A percentile compares a stretch with the other conserved stretches of the same genome.
These are phyloP conservation scores for Melierax canorus DNA, from an alignment of 2,113 vertebrate genomes.

Conservation along the genomic window DNA sequence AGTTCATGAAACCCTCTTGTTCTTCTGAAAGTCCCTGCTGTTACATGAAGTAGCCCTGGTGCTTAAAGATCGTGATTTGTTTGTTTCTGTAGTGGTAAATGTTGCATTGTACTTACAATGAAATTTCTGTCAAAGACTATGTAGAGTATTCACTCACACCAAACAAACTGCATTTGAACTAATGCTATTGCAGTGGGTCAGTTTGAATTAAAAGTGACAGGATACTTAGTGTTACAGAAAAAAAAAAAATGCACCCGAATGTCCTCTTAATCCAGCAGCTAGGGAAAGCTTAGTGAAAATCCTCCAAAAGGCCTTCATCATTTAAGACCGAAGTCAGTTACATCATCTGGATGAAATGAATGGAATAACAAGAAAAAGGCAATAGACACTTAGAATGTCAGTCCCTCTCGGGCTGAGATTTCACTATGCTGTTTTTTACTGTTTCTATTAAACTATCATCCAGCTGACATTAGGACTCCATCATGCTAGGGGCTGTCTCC, in stretches of 20 bases:
- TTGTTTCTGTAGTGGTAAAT: background rate
- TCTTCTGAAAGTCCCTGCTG: background rate
- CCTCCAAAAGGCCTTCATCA: background rate
- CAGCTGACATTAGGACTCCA: background rate
- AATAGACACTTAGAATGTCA: background rate
- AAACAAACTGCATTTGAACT: slow-evolving; percentile 20
- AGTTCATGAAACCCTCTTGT: background rate
- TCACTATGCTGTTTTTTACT: background rate
- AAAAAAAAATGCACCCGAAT: background rate
- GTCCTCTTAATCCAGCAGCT: slow-evolving; percentile 1
- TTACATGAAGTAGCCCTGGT: background rate
- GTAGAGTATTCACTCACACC: background rate
- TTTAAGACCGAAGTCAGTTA: background rate
- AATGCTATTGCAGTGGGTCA: slow-evolving; percentile 4
- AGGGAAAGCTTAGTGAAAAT: background rate
- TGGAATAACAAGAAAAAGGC: background rate
- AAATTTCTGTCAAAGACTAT: slow-evolving; percentile 44
- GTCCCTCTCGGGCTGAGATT: background rate
- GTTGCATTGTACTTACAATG: slow-evolving; percentile 42
- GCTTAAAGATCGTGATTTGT: background rate
- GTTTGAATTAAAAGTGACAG: slow-evolving; percentile 53
- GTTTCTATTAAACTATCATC: background rate
- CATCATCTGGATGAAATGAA: background rate
- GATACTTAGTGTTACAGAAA: background rate
- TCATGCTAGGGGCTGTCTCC: background rate